phyloP scores from a whole-genome alignment of 2,113 vertebrate genomes.

The Nibea coibor region DNA sequence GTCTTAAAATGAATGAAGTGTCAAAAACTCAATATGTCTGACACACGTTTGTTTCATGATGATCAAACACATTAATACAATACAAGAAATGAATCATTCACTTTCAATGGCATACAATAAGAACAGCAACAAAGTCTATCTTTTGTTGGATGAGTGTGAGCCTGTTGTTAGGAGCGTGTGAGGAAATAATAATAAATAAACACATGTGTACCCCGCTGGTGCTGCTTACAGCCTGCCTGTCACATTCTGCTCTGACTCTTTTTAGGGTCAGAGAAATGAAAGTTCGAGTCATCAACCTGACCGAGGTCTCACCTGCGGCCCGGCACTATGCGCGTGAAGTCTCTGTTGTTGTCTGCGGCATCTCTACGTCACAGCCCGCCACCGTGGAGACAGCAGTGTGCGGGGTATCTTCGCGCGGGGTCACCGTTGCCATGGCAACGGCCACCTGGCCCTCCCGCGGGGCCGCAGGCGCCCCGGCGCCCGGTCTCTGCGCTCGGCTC shows the following conservation, averaged over 20 bases:
- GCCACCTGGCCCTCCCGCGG: conserved; percentile 23
- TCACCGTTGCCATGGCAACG: conserved; percentile 53
- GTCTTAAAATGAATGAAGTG: background rate
- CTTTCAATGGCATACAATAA: background rate
- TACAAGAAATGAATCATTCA: no score
- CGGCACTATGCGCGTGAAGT: conserved; percentile 62
- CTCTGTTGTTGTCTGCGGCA: conserved; percentile 54
- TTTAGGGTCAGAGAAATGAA: background rate
- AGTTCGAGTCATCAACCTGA: no score
- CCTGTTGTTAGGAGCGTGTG: background rate
- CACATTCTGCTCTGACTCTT: background rate
- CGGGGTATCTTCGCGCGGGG: background rate
- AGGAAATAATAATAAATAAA: no score
- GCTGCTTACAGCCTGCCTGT: background rate
- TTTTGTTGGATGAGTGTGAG: background rate
- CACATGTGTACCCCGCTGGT: no score
- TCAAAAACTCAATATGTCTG: background rate
- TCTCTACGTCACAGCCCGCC: conserved; percentile 26
- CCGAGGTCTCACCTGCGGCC: conserved; percentile 21
- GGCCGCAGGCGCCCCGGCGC: accelerated
- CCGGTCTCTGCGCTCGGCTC: background rate
- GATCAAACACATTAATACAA: background rate
- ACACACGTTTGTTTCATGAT: background rate
- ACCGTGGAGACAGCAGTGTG: background rate
- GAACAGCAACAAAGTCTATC: background rate